Evolutionary conservation across 2,797 vertebrate genomes (phyloP), one percentile per base, ranked within the genome.

Genomic region (Anguilla obscura): DNA sequence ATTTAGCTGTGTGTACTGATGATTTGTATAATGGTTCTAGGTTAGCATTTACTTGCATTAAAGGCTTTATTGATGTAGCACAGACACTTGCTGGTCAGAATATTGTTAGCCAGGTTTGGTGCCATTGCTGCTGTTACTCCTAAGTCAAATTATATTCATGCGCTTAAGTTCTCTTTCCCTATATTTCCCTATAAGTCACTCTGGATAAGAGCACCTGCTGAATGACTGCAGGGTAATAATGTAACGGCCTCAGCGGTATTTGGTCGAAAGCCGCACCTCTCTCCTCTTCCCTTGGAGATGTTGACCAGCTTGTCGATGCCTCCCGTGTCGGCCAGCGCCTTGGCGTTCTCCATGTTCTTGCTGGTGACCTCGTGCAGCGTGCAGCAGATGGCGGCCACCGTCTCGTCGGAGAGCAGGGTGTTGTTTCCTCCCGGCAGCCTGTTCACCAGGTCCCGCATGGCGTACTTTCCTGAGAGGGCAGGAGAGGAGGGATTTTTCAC

Each of bases 281-380:
- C 98, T 88, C 98, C 98, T 91, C 97, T 95, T 90, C 97, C 97
- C 94, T 98, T 99, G 30, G 98, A 99, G 93, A 99, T 99, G 96
- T 98, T 98, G 94, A 99, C 98, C 92, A 99, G 97, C 94, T 99
- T 99, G 92, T 99, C 98, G 74, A 99, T 98, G 24, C 98, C 99
- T 0, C 98, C 98, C 0, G 98, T 98, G 91, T 99, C 98, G 0
- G 98, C 98, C 88, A 99, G 93, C 18, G 99, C 98, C 90, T 99
- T 99, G 89, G 99, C 99, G 0, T 99, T 99, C 93, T 99, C 98
- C 98, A 99, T 99, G 95, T 99, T 99, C 91, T 98, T 99, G 93
- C 97, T 99, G 85, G 97, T 98, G 95, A 99, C 98, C 95, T 99
- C 98, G 0, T 99, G 98, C 93, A 99, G 93, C 18, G 99, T 98